Base-by-base conservation (phyloP, 2,797 vertebrate species). In the Poecilia picta region DNA sequence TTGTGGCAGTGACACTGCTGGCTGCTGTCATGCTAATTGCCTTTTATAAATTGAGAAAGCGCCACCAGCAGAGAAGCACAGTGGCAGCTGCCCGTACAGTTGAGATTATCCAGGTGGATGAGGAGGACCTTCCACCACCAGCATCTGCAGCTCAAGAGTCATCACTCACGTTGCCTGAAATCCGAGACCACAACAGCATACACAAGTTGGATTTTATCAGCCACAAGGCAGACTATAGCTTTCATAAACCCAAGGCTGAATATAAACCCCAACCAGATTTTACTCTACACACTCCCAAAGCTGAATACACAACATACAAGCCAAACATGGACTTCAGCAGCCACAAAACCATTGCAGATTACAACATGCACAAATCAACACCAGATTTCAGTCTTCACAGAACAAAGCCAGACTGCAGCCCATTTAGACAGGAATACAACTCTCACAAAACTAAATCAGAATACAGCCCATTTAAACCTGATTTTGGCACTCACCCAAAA, bases 1-100 rank as follows among this genome's bases (percentile, higher is more conserved):
- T 99, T 82, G 98, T 99, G 92, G 98, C 98, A 0, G 98, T 99
- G 80, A 99, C 98, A 5, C 94, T 99, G 76, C 87, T 99, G 83
- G 98, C 98, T 77, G 98, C 98, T 3, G 96, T 98, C 93, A 99
- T 99, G 98, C 93, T 99, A 89, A 97, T 99, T 57, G 98, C 97
- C 91, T 99, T 99, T 96, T 99, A 99, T 93, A 99, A 99, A 93
- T 93, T 99, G 80, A 97, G 98, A 79, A 99, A 99, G 94, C 94
- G 98, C 55, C 98, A 99, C 95, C 98, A 99, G 94, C 97, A 97
- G 85, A 96, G 97, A 92, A 97, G 97, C 94, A 98, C 98, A 45
- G 98, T 98, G 85, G 96, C 97, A 10, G 97, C 97, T 68, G 96
- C 98, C 25, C 95, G 97, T 82, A 98, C 98, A 64, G 97, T 98